Evolutionary conservation across 2,888 invertebrate species (phyloP).

Genomic region (Germaria angustata): DNA sequence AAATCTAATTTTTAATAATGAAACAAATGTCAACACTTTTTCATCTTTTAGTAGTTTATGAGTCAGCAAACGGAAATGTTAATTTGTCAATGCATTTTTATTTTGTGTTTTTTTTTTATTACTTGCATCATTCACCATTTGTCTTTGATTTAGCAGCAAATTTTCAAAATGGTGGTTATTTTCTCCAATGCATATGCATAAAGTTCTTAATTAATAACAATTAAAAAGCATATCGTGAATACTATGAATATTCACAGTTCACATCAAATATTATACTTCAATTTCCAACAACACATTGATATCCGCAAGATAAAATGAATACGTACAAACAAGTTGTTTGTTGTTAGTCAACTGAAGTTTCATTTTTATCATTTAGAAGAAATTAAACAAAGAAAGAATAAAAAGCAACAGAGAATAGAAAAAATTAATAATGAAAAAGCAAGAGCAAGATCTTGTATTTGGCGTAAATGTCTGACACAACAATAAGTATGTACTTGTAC

Average conservation of each 20-base stretch:
- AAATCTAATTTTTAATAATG: no score
- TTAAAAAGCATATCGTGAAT: conserved; percentile 12
- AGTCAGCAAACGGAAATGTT: conserved; percentile 36
- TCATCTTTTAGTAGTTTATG: conserved; percentile 1
- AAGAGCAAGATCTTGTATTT: conserved; percentile 54
- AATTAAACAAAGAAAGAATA: conserved; percentile 53
- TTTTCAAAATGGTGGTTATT: neutral
- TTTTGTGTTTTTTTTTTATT: neutral
- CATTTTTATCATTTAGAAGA: conserved; percentile 55
- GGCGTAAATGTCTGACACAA: conserved; percentile 44
- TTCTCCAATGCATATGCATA: neutral
- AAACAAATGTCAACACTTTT: neutral
- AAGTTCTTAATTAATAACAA: conserved; percentile 36
- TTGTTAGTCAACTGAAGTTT: conserved; percentile 57
- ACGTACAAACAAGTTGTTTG: conserved; percentile 50
- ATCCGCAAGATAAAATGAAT: conserved; percentile 42
- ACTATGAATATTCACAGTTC: neutral
- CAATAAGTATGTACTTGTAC: no score
- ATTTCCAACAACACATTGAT: conserved; percentile 18
- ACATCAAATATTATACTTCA: conserved; percentile 33
- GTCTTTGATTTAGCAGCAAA: neutral
- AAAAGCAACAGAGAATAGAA: conserved; percentile 44
- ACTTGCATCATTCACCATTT: neutral
- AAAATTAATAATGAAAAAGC: conserved; percentile 26
- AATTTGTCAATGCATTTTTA: neutral